Evolutionary conservation across 2,888 invertebrate genomes (phyloP).

Genomic region (Cephus nigrinus): DNA sequence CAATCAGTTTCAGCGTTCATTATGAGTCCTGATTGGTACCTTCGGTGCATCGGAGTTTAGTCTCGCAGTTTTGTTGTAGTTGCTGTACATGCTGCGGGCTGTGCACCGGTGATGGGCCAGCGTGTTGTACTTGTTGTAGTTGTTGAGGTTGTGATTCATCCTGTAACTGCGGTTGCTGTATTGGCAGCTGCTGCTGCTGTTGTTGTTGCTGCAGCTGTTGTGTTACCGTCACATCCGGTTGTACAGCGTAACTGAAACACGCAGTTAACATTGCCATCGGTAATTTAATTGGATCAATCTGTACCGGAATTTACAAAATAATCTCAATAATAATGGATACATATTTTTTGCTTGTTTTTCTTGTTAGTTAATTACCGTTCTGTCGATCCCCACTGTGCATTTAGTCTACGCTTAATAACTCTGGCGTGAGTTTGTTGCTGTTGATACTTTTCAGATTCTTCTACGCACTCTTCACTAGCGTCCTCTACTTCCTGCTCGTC

Average conservation of each 20-base stretch:
- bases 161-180: conserved; percentile 26
- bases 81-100: conserved; percentile 35
- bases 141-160: conserved; percentile 20
- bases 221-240: conserved; percentile 31
- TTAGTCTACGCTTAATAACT: conserved; percentile 13
- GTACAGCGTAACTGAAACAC: conserved; percentile 15
- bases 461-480: conserved; percentile 36
- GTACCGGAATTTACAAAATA: neutral
- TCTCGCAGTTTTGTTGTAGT: neutral
- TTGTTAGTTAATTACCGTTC: conserved; percentile 17
- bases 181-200: conserved; percentile 27
- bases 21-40: conserved; percentile 61
- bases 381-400: conserved; percentile 20
- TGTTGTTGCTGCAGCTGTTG: conserved; percentile 30
- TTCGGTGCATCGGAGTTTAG: neutral
- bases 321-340: neutral
- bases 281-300: neutral
- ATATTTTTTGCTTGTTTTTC: neutral
- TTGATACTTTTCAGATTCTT: conserved; percentile 21
- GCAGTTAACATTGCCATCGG: neutral
- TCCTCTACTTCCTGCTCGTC: conserved; percentile 66
- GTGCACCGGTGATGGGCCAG: conserved; percentile 48
- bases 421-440: conserved; percentile 4
- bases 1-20: conserved; percentile 49
- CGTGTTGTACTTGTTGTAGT: conserved; percentile 41